Evolutionary conservation across 2,113 vertebrate species (phyloP).

Genomic region (Chlamydotis undulata): DNA sequence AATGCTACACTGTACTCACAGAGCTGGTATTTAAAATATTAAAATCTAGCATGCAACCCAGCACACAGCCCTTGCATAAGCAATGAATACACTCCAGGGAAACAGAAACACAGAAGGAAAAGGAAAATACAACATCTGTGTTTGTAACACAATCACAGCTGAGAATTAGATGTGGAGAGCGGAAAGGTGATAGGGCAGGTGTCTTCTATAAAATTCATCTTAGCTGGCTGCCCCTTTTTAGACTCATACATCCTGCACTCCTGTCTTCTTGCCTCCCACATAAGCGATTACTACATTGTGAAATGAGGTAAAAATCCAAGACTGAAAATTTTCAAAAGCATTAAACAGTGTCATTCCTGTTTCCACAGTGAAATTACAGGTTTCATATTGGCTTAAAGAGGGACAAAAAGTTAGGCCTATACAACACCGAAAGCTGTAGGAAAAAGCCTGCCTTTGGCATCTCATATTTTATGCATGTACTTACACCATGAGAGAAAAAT

Average conservation of each 20-base stretch:
- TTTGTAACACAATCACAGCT: not conserved
- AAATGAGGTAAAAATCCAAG: slow-evolving; percentile 55
- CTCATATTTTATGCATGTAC: slow-evolving; percentile 40
- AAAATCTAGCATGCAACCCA: not conserved
- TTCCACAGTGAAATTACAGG: not conserved
- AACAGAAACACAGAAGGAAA: not conserved
- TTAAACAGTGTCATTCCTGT: not conserved
- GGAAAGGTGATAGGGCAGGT: not conserved
- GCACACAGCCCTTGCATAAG: not conserved
- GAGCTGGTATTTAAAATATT: not conserved
- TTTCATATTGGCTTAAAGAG: fast-evolving
- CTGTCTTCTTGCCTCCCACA: slow-evolving; percentile 40
- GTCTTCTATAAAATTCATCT: not conserved
- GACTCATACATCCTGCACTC: not conserved
- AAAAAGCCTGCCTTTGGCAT: not conserved
- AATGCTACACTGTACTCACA: not conserved
- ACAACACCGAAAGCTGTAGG: not conserved
- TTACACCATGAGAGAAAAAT: slow-evolving; percentile 49
- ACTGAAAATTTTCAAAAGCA: not conserved
- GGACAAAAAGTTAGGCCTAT: not conserved
- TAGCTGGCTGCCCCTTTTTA: not conserved
- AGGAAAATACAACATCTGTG: not conserved
- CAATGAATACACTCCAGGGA: not conserved
- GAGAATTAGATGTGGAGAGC: not conserved
- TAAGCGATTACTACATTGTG: slow-evolving; percentile 26